Percentiles rank a stretch among this genome's conserved stretches.
phyloP scores from a whole-genome alignment of 2,113 vertebrate species.

The Elephas maximus region DNA sequence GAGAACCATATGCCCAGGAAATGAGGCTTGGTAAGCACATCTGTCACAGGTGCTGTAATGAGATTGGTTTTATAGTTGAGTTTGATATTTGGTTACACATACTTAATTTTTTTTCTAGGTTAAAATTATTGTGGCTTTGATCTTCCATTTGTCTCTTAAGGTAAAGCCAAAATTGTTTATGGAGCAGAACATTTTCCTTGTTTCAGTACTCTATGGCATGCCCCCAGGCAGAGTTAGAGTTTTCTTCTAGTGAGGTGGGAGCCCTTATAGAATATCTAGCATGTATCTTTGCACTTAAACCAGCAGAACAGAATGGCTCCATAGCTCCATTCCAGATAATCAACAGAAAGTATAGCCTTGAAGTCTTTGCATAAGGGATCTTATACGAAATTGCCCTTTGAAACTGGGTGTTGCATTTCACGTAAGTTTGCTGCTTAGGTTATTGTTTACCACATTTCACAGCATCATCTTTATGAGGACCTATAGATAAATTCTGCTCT shows the following conservation, averaged over 20 bases:
- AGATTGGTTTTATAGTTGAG: slow-evolving; percentile 21
- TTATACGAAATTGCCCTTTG: slow-evolving; percentile 4
- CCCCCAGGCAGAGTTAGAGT: background rate
- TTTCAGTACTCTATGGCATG: background rate
- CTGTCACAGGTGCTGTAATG: background rate
- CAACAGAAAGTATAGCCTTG: slow-evolving; percentile 45
- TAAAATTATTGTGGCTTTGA: slow-evolving; percentile 47
- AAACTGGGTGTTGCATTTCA: slow-evolving; percentile 39
- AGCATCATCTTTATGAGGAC: background rate
- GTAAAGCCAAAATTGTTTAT: background rate
- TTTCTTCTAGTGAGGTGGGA: background rate
- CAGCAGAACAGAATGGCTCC: background rate
- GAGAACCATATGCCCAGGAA: background rate
- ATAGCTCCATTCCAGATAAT: slow-evolving; percentile 3
- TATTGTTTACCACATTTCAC: slow-evolving; percentile 33
- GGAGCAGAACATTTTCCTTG: background rate
- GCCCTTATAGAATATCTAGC: slow-evolving; percentile 1
- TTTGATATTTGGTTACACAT: slow-evolving; percentile 9
- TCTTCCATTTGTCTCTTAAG: slow-evolving; percentile 19
- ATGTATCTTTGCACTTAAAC: background rate
- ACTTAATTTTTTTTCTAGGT: background rate
- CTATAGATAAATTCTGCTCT: background rate
- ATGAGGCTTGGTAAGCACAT: slow-evolving; percentile 24
- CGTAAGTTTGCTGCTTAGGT: slow-evolving; percentile 20
- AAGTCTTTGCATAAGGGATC: background rate